phyloP scores from a whole-genome alignment of 2,888 invertebrate species.

The Colletes collaris region DNA sequence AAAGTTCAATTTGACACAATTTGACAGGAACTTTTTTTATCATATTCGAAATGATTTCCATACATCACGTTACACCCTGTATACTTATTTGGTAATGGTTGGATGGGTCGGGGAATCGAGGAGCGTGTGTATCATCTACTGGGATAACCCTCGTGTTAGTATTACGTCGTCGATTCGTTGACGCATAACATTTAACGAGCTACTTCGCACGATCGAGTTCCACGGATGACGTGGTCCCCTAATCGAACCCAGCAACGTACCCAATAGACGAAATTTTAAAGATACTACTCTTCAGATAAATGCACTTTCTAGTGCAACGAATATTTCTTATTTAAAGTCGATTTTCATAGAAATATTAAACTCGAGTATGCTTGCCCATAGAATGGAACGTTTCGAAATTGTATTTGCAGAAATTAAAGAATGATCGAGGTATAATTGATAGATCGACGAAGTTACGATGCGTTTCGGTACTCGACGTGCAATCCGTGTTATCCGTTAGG shows the following conservation, averaged over 20 bases:
- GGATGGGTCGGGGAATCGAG: slow-evolving; percentile 21
- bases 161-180: slow-evolving; percentile 37
- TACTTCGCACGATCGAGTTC: slow-evolving; percentile 49
- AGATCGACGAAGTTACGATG: not conserved
- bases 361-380: too few relatives aligned
- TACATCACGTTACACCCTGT: too few relatives aligned
- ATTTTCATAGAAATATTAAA: too few relatives aligned
- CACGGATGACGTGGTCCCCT: slow-evolving; percentile 20
- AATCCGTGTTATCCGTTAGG: not conserved
- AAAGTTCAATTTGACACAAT: too few relatives aligned
- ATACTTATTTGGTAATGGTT: slow-evolving; percentile 24
- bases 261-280: not conserved
- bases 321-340: too few relatives aligned
- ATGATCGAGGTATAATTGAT: too few relatives aligned
- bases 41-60: not conserved
- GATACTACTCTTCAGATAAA: not conserved
- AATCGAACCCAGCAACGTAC: slow-evolving; percentile 31
- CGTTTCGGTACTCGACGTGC: not conserved
- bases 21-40: not conserved
- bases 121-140: slow-evolving; percentile 28
- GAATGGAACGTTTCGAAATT: too few relatives aligned
- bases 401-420: too few relatives aligned
- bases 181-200: slow-evolving; percentile 60
- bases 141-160: slow-evolving; percentile 30
- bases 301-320: too few relatives aligned